phyloP scores from a whole-genome alignment of 1,140 invertebrate species.

The Polypedilum pembai region DNA sequence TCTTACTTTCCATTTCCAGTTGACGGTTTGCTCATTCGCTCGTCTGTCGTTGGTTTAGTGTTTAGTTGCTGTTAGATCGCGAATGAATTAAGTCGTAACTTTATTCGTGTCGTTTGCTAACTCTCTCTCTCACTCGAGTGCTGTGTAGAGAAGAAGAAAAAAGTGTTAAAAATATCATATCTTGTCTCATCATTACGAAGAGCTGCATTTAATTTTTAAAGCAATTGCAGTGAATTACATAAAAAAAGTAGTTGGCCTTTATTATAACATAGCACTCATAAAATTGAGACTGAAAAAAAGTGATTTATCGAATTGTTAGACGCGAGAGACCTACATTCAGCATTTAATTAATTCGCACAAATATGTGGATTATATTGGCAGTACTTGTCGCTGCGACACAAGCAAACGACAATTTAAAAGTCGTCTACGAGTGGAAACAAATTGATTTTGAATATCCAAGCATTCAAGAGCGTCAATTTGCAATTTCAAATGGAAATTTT shows the following conservation, averaged over 20 bases:
- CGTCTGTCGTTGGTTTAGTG: background rate
- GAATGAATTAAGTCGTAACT: conserved; percentile 11
- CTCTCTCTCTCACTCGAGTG: too few species aligned
- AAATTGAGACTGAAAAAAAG: background rate
- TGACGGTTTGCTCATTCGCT: background rate
- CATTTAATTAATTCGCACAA: background rate
- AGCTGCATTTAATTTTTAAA: too few species aligned
- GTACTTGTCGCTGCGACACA: conserved; percentile 32
- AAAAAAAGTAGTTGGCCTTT: conserved; percentile 23
- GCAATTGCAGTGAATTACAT: too few species aligned
- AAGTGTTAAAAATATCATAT: background rate
- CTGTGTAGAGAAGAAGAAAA: background rate
- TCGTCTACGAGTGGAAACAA: conserved; percentile 62
- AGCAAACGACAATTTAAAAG: conserved; percentile 55
- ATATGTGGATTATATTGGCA: conserved; percentile 11
- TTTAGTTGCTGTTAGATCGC: background rate
- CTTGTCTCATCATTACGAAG: too few species aligned
- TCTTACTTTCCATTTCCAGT: conserved; percentile 23
- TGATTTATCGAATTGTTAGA: conserved; percentile 25
- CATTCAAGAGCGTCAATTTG: conserved; percentile 47
- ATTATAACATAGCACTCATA: background rate
- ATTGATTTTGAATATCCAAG: conserved; percentile 58
- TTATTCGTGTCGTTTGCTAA: background rate
- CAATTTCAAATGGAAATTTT: conserved; percentile 49
- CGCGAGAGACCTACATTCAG: background rate